Evolutionary conservation across 2,113 vertebrate species (phyloP), one percentile per base, ranked within the genome.

Genomic region (Vulpes vulpes): DNA sequence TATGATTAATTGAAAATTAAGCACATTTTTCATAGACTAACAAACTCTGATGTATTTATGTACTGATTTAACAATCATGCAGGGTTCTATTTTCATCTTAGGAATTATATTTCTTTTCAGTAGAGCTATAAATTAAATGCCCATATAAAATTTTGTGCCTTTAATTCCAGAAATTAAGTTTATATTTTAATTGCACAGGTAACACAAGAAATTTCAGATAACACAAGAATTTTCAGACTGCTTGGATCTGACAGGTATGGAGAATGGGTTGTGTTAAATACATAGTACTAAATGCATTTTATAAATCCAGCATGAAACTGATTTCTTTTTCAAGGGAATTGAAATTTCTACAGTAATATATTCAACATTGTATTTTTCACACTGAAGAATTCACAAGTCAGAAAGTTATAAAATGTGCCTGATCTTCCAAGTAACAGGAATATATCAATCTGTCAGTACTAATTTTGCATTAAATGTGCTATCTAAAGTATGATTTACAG

Each of bases 131-230:
- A 59, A 71, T 91, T 38, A 95, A 97, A 59, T 91, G 14, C 17
- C 69, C n/a, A 80, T 79, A 10, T 51, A 94, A n/a, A 67, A 73
- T 67, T 71, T 73, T 60, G 1, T 53, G 51, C 79, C n/a, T 95
- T 96, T 91, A 95, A 95, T 92, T 97, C 95, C 59, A 96, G 32
- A 91, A 97, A 79, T 84, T 94, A 89, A 95, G 91, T 93, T 53
- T 95, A 3, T 82, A 71, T 98, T 51, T 98, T 95, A 97, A 67
- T 98, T 94, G 38, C 94, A 97, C 97, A 99, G 99, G 99, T 99
- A 98, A 99, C 99, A 35, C 99, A 99, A 98, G 99, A 99, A 99
- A 99, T 99, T 98, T 99, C 99, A 27, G 99, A 99, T 98, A 99
- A 98, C 98, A 99, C 99, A 4, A 99, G 99, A 97, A 99, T 99